Percentiles rank a stretch among this genome's conserved stretches.
Evolutionary conservation across 2,888 invertebrate genomes (phyloP).

Genomic region (Drosophila atroscutellata): DNA sequence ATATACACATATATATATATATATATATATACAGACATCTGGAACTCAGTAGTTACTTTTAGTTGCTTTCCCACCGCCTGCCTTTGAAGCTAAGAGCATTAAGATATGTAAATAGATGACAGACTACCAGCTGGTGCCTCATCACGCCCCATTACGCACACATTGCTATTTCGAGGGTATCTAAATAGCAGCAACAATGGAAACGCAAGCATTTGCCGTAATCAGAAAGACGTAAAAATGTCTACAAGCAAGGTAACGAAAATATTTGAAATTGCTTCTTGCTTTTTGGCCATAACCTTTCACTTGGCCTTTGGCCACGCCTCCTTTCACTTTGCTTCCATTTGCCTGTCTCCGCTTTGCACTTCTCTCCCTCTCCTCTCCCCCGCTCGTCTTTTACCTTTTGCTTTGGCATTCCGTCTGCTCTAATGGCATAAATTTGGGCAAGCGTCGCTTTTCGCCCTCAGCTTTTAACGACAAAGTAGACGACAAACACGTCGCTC

Average conservation of each 20-base stretch:
- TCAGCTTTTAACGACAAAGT: slow-evolving; percentile 45
- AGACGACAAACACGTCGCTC: slow-evolving; percentile 42
- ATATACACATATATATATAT: not conserved
- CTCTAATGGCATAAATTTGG: slow-evolving; percentile 78
- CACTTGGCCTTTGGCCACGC: slow-evolving; percentile 14
- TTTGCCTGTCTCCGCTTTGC: not conserved
- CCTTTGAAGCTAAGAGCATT: not conserved
- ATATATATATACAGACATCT: not conserved
- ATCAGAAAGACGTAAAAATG: slow-evolving; percentile 79
- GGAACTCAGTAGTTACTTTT: not conserved
- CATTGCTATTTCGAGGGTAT: slow-evolving; percentile 29
- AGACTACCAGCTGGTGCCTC: not conserved
- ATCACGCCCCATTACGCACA: not conserved
- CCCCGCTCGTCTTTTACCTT: slow-evolving; percentile 6
- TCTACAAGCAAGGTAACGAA: slow-evolving; percentile 75
- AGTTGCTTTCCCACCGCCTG: not conserved
- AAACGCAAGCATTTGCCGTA: slow-evolving; percentile 58
- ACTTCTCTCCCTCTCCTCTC: not conserved
- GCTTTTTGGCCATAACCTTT: slow-evolving; percentile 64
- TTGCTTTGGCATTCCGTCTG: slow-evolving; percentile 73
- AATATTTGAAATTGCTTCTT: slow-evolving; percentile 81
- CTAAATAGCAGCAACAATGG: slow-evolving; percentile 24
- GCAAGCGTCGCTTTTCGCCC: slow-evolving; percentile 47
- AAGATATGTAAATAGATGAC: not conserved
- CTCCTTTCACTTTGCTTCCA: not conserved